phyloP scores from a whole-genome alignment of 2,113 vertebrate genomes.

The Atherinomorus stipes region DNA sequence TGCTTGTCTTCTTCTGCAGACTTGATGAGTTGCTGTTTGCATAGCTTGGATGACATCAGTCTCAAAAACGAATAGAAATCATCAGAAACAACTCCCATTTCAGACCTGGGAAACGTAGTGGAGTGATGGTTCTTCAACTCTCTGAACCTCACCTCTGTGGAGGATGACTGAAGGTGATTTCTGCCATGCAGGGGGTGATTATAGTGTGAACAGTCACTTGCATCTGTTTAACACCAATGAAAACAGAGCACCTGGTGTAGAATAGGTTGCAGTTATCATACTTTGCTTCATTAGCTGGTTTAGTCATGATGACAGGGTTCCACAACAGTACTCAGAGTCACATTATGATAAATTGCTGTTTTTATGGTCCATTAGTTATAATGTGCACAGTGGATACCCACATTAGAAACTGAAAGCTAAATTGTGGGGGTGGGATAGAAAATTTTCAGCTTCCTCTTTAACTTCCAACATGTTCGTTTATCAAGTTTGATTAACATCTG shows the following conservation, averaged over 20 bases:
- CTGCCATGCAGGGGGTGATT: neutral
- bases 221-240: neutral
- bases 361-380: neutral
- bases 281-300: conserved; percentile 23
- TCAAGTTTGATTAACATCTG: conserved; percentile 73
- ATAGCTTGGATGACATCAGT: neutral
- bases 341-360: conserved; percentile 14
- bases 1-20: conserved; percentile 4
- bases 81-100: neutral
- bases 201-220: conserved; percentile 2
- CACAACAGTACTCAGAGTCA: conserved; percentile 29
- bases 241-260: neutral
- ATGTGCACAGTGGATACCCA: conserved; percentile 1
- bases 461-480: conserved; percentile 43
- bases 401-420: conserved; percentile 18
- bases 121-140: neutral
- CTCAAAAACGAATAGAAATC: conserved; percentile 6
- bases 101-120: neutral
- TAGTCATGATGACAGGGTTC: conserved; percentile 2
- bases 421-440: conserved; percentile 1
- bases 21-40: conserved; percentile 2
- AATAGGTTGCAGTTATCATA: neutral
- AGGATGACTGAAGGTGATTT: conserved; percentile 5
- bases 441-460: conserved; percentile 23
- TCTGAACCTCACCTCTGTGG: conserved; percentile 8